Evolutionary conservation across 2,797 vertebrate species (phyloP), one percentile per base, ranked within the genome.

Genomic region (Hoplostethus atlanticus): DNA sequence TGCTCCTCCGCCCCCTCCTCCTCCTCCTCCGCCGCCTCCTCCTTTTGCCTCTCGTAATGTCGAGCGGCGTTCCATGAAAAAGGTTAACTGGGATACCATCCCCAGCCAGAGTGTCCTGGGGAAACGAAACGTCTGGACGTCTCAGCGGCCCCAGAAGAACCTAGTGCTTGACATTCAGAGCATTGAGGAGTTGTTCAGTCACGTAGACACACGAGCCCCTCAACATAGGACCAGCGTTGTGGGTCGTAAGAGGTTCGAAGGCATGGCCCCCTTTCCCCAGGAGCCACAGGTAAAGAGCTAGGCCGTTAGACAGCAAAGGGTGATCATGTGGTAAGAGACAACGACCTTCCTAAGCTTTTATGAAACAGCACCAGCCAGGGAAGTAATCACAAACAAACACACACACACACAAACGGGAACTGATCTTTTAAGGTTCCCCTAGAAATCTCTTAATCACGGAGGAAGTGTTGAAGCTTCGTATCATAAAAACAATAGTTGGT

Each of bases 151-250:
- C 1, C 84, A 91, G 47, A 90, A 93, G 56, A 80, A 94, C 50
- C 81, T 95, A 38, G 84, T 91, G 21, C 89, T 96, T 80, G 93
- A 97, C 64, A 90, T 93, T 0, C 66, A 69, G 21, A 90, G 91
- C 73, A 96, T 97, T 77, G 95, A 96, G 69, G 95, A 96, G 86
- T 79, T 97, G 46, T 97, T 97, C 79, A 93, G 94, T 71, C 91
- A 93, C 1, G 84, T 79, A 0, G 95, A 95, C 47, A 87, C 87
- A 40, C 78, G 71, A 16, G 58, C 78, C 2, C 80, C 79, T 0
- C 36, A 86, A 0, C 80, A 66, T 17, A 68, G 9, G 16, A 84
- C 81, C 13, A 84, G 67, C 8, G 12, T 36, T 1, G 34, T 59
- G 10, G 80, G 67, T 38, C 64, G 69, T 30, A 91, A 88, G 68